A percentile compares a stretch with the other conserved stretches of the same genome.
These are phyloP conservation scores for Leucania comma DNA, from an alignment of 2,888 invertebrate species.

Conservation along the genomic window DNA sequence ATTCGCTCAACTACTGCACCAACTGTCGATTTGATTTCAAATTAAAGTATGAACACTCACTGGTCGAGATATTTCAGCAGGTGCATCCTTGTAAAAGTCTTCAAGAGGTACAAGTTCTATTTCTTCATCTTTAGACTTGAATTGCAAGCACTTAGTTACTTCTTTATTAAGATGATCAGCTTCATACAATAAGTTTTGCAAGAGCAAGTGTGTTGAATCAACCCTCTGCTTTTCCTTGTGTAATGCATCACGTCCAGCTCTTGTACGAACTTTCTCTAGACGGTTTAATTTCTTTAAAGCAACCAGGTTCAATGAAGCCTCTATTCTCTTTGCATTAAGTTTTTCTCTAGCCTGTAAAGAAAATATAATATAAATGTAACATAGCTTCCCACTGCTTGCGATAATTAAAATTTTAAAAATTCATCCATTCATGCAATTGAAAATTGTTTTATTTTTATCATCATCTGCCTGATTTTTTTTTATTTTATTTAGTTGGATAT, in stretches of 20 bases:
- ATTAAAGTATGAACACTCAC: constrained; percentile 82
- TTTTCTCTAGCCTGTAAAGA: constrained; percentile 90
- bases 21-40: too few relatives aligned
- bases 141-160: constrained; percentile 98
- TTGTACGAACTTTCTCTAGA: constrained; percentile 96
- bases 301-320: constrained; percentile 95
- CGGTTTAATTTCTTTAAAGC: constrained; percentile 97
- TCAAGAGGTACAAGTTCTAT: constrained; percentile 96
- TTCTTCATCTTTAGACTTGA: constrained; percentile 98
- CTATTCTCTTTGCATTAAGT: constrained; percentile 92
- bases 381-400: not conserved
- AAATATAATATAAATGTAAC: constrained; percentile 6
- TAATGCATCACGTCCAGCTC: constrained; percentile 95
- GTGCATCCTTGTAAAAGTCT: constrained; percentile 96
- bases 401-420: not conserved
- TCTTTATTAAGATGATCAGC: constrained; percentile 98
- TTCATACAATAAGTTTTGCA: constrained; percentile 98
- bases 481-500: too few relatives aligned
- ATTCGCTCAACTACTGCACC: too few relatives aligned
- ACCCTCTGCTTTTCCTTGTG: constrained; percentile 96
- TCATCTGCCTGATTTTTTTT: too few relatives aligned
- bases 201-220: constrained; percentile 96
- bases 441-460: too few relatives aligned
- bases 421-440: too few relatives aligned
- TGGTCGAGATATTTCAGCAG: constrained; percentile 92